A percentile compares a stretch with the other conserved stretches of the same genome.
Evolutionary conservation across 2,113 vertebrate species (phyloP).

Genomic region (Phaethornis superciliosus): DNA sequence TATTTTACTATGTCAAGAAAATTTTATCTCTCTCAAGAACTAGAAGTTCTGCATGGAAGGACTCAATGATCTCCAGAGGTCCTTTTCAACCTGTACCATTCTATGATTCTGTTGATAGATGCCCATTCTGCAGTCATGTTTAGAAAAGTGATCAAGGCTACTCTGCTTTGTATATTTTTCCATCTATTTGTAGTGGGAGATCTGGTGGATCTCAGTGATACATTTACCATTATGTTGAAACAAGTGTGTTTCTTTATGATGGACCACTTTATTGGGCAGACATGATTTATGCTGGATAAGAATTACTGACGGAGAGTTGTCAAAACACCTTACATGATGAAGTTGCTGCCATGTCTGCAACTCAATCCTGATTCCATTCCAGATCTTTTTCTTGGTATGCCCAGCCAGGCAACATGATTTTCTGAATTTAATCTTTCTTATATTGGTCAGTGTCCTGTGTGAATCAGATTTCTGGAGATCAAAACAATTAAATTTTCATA

Average conservation of each 20-base stretch:
- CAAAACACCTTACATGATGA: background rate
- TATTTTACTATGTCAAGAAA: background rate
- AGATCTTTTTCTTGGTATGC: background rate
- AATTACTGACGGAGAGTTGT: background rate
- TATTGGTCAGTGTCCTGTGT: background rate
- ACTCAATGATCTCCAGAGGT: too few species aligned
- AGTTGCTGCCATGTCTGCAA: background rate
- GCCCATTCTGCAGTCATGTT: background rate
- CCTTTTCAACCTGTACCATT: too few species aligned
- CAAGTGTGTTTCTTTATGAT: background rate
- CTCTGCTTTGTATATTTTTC: background rate
- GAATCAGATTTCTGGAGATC: background rate
- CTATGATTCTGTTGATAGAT: background rate
- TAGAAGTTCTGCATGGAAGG: too few species aligned
- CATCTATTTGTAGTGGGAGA: background rate
- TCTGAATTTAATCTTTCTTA: background rate
- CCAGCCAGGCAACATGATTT: background rate
- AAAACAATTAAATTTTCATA: background rate
- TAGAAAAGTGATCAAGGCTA: background rate
- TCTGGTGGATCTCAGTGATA: background rate
- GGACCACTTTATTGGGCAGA: background rate
- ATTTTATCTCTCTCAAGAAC: background rate
- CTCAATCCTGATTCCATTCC: rapidly evolving
- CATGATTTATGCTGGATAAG: background rate
- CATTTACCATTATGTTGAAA: background rate